These are phyloP conservation scores for Rhynchotus rufescens DNA, from an alignment of 2,797 vertebrate genomes.

Conservation along the genomic window DNA sequence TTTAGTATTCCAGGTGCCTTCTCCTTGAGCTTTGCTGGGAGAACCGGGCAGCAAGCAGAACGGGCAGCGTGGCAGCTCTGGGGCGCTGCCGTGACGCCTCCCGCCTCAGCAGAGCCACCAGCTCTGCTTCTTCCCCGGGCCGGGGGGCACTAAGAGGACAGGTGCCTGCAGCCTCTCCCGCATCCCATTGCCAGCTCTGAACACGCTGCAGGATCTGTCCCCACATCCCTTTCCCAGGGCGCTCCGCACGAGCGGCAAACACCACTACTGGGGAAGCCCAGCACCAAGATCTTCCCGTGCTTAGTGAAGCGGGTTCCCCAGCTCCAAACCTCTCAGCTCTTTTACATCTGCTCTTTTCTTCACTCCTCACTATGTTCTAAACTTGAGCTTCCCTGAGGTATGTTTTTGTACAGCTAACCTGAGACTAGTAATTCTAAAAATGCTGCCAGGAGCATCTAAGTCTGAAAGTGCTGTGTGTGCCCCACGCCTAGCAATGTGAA, in stretches of 20 bases:
- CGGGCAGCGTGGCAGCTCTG: not conserved
- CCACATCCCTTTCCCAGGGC: not conserved
- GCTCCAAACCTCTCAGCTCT: not conserved
- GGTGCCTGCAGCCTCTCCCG: not conserved
- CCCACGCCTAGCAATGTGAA: not conserved
- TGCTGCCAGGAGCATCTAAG: not conserved
- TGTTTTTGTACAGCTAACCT: not conserved
- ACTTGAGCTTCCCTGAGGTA: rapidly evolving
- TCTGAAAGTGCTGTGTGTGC: rapidly evolving
- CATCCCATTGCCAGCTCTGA: not conserved
- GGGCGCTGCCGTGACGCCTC: not conserved
- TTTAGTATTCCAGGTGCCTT: not conserved
- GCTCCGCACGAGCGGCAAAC: not conserved
- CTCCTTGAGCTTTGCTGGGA: not conserved
- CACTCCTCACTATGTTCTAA: not conserved
- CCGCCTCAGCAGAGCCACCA: not conserved
- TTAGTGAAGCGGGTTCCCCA: not conserved
- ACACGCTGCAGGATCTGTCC: not conserved
- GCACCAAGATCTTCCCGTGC: not conserved
- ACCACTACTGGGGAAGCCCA: not conserved
- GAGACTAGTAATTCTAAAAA: not conserved
- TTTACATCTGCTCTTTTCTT: not conserved
- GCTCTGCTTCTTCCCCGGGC: not conserved
- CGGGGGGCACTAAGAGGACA: not conserved
- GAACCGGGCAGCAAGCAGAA: not conserved